Evolutionary conservation across 2,888 invertebrate genomes (phyloP).

Genomic region (Rhagonycha lutea): DNA sequence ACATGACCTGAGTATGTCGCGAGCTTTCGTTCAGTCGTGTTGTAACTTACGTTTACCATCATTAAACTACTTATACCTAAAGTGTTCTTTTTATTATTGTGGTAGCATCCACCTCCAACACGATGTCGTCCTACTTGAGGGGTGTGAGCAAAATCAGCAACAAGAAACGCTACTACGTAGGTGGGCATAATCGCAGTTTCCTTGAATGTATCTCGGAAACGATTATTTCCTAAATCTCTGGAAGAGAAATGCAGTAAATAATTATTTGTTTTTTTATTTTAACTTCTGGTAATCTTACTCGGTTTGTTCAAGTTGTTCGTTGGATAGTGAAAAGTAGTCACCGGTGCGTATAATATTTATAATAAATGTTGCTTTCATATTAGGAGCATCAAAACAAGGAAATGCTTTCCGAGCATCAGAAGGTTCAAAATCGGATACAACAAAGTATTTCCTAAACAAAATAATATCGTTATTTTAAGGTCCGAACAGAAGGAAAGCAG

Average conservation of each 20-base stretch:
- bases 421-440: slow-evolving; percentile 69
- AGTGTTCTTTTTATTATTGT: no score
- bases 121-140: slow-evolving; percentile 45
- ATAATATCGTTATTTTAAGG: background rate
- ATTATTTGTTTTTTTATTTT: background rate
- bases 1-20: no score
- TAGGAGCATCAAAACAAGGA: slow-evolving; percentile 75
- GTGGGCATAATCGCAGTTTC: slow-evolving; percentile 65
- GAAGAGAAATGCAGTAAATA: background rate
- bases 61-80: no score
- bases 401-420: slow-evolving; percentile 69
- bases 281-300: background rate
- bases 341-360: slow-evolving; percentile 49
- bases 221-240: slow-evolving; percentile 13
- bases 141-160: slow-evolving; percentile 58
- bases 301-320: slow-evolving; percentile 7
- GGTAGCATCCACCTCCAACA: no score
- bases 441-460: slow-evolving; percentile 42
- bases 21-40: no score
- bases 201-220: slow-evolving; percentile 10
- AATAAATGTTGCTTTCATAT: slow-evolving; percentile 47
- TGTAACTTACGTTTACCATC: no score
- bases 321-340: slow-evolving; percentile 21
- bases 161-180: slow-evolving; percentile 76
- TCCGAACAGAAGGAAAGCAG: no score